Evolutionary conservation across 2,888 invertebrate species (phyloP), one percentile per base, ranked within the genome.

Genomic region (Drosophila mercatorum): DNA sequence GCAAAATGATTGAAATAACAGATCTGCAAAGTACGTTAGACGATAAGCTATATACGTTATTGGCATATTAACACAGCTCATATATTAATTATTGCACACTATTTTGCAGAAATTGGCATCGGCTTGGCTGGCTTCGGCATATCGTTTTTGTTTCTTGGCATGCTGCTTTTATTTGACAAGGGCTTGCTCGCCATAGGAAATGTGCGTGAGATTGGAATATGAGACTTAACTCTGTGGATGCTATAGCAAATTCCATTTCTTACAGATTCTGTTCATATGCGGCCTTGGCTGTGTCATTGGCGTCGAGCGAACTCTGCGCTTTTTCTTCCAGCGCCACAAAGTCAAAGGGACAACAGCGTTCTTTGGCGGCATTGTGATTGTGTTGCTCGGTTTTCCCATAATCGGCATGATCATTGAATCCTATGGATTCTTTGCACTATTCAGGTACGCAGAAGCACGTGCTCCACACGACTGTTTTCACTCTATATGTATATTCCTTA

Each of bases 141-240:
- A 84, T 96, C 97, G 68, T 99, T 99, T 93, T 95, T 99, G 8
- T 97, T 99, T 89, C 94, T 99, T 8, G 99, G 99, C 68, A 96
- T 99, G 44, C 90, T 99, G 53, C 94, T 99, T 68, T 94, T 99
- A 62, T 99, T 99, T 93, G 99, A 99, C 93, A 98, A 98, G 93
- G 99, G 99, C 60, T 94, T 99, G 66, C 94, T 99, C 66, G 99
- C 99, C n/a, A 98, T 99, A 92, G 99, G 99, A 92, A 99, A 99
- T 95, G 99, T 99, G 95, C 96, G 97, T 95, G 55, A 38, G 4
- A 46, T 28, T 12, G 36, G 3, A n/a, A 28, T 46, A 4, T 34
- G 5, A 0, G 5, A 44, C 49, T 38, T 41, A 46, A 17, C 58
- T 12, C 8, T 8, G 10, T 34, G 5, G 10, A 34, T 59, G 2